These are phyloP conservation scores for Aphelinus certus DNA, from an alignment of 1,140 invertebrate species.

Conservation along the genomic window DNA sequence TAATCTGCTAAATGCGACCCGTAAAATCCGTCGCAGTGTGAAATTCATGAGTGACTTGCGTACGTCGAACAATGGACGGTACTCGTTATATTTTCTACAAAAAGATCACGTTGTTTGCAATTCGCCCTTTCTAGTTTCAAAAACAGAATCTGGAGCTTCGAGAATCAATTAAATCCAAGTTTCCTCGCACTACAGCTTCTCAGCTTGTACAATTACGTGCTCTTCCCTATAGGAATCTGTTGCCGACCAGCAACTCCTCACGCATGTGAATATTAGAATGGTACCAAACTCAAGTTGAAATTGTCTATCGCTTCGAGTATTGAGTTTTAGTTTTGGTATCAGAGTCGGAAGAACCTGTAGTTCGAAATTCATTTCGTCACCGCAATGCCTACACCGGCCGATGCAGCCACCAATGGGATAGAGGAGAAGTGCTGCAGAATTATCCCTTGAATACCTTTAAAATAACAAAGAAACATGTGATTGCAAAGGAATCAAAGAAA, in stretches of 20 bases:
- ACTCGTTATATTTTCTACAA: conserved; percentile 44
- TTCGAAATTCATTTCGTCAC: conserved; percentile 78
- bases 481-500: too few species aligned
- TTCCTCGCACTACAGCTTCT: conserved; percentile 63
- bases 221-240: conserved; percentile 76
- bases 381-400: conserved; percentile 76
- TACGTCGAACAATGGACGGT: conserved; percentile 57
- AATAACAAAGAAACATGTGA: conserved; percentile 6
- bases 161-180: not conserved
- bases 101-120: conserved; percentile 35
- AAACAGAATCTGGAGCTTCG: conserved; percentile 14
- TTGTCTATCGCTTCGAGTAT: conserved; percentile 63
- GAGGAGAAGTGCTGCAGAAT: conserved; percentile 71
- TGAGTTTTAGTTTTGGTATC: conserved; percentile 74
- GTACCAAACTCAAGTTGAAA: conserved; percentile 81
- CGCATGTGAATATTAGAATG: conserved; percentile 82
- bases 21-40: not conserved
- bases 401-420: conserved; percentile 69
- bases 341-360: conserved; percentile 83
- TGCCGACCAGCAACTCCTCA: conserved; percentile 83
- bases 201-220: conserved; percentile 79
- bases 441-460: conserved; percentile 76
- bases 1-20: too few species aligned
- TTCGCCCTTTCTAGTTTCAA: conserved; percentile 18
- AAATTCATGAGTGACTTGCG: conserved; percentile 35